These are phyloP conservation scores for Agapornis canus DNA, from an alignment of 2,797 vertebrate genomes.

Conservation along the genomic window DNA sequence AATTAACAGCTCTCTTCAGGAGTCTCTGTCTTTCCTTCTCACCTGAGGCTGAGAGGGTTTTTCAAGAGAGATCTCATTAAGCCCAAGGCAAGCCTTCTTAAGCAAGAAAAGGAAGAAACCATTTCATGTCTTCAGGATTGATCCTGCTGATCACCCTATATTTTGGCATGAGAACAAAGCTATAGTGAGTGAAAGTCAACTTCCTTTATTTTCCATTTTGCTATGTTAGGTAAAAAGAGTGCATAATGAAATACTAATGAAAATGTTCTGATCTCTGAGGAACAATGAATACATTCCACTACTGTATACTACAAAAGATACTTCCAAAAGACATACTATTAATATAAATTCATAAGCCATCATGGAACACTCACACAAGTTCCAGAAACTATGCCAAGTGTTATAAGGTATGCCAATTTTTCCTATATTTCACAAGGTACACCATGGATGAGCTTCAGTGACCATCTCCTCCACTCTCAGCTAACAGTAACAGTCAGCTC, in stretches of 20 bases:
- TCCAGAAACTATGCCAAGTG: not conserved
- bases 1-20: fast-evolving
- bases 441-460: not conserved
- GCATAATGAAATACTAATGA: not conserved
- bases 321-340: not conserved
- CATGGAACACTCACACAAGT: not conserved
- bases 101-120: not conserved
- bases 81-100: too few relatives aligned
- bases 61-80: not conserved
- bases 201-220: not conserved
- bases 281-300: not conserved
- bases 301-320: not conserved
- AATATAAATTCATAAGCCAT: not conserved
- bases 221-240: fast-evolving
- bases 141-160: not conserved
- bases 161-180: not conserved
- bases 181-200: not conserved
- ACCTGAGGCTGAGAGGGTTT: not conserved
- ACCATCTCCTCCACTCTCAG: not conserved
- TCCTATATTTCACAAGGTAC: not conserved
- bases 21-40: not conserved
- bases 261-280: not conserved
- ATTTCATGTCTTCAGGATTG: not conserved
- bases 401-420: not conserved
- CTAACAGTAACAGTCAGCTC: not conserved